phyloP scores from a whole-genome alignment of 2,113 vertebrate species.

The Aphelocoma coerulescens region DNA sequence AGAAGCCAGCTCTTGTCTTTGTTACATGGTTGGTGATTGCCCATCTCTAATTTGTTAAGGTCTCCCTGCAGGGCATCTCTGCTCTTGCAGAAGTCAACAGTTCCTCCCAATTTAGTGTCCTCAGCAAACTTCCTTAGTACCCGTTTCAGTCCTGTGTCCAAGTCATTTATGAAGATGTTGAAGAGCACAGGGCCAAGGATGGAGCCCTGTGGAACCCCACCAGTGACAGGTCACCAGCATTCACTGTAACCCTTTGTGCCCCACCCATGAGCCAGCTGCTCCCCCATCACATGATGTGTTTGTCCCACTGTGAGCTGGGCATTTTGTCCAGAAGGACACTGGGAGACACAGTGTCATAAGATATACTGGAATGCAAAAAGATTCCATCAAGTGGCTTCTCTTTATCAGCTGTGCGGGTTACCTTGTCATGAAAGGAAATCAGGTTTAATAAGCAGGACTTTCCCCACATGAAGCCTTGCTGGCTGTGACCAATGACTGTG shows the following conservation, averaged over 20 bases:
- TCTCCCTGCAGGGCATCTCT: neutral
- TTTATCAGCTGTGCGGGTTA: neutral
- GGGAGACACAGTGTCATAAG: neutral
- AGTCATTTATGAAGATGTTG: accelerated
- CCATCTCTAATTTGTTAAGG: neutral
- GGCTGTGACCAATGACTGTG: neutral
- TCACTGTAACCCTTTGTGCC: neutral
- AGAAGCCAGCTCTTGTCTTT: neutral
- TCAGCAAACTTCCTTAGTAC: neutral
- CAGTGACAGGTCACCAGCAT: neutral
- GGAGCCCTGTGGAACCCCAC: neutral
- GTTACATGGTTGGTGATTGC: neutral
- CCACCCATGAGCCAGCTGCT: neutral
- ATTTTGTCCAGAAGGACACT: neutral
- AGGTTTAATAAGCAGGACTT: neutral
- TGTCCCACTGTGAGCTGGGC: neutral
- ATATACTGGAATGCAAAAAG: neutral
- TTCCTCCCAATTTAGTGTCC: neutral
- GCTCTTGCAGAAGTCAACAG: neutral
- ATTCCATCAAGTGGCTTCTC: neutral
- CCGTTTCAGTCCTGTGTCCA: neutral
- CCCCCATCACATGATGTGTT: neutral
- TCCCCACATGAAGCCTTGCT: too few species aligned
- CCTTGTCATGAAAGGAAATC: neutral
- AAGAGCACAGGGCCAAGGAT: neutral